Evolutionary conservation across 1,140 invertebrate species (phyloP), one percentile per base, ranked within the genome.

Genomic region (Calliphora vicina): DNA sequence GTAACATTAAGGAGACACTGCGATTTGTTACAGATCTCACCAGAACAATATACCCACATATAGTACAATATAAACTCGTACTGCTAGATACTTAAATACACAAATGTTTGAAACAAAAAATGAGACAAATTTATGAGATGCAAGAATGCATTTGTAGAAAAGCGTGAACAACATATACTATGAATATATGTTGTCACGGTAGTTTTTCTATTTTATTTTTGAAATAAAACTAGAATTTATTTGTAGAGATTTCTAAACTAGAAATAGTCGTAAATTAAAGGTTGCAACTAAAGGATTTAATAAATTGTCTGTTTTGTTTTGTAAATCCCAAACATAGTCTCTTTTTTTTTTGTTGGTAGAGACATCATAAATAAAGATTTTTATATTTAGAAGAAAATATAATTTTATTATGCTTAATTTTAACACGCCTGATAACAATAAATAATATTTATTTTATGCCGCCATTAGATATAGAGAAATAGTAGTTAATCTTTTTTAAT

Each of bases 1-100:
- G 72, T 73, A 73, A 73, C 72, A 73, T 73, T 73, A 27, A 73
- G 72, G 27, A 73, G 26, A 73, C 72, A 27, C 25, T 27, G 50
- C 50, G 50, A 57, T 57, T 57, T 57, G 50, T 57, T 57, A 57
- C 50, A 57, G 50, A 57, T 57, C n/a, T 57, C n/a, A n/a, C 6
- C 0, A n/a, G 15, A 17, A 57, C 1, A 17, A n/a, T 17, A 57
- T 17, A 17, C 17, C 50, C 50, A 57, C 50, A 57, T 57, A 6
- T 57, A 57, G 50, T 17, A 17, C 1, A 57, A 6, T 57, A 17
- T 6, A 57, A 57, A n/a, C 1, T 13, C 17, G n/a, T 57, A 57
- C 15, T n/a, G 50, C n/a, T 17, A n/a, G 50, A 57, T 6, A 6
- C 15, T 3, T n/a, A 15, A 45, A 45, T 12, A 45, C 9, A 45